Evolutionary conservation across 2,888 invertebrate genomes (phyloP), one percentile per base, ranked within the genome.

Genomic region (Pristionchus maxplancki): DNA sequence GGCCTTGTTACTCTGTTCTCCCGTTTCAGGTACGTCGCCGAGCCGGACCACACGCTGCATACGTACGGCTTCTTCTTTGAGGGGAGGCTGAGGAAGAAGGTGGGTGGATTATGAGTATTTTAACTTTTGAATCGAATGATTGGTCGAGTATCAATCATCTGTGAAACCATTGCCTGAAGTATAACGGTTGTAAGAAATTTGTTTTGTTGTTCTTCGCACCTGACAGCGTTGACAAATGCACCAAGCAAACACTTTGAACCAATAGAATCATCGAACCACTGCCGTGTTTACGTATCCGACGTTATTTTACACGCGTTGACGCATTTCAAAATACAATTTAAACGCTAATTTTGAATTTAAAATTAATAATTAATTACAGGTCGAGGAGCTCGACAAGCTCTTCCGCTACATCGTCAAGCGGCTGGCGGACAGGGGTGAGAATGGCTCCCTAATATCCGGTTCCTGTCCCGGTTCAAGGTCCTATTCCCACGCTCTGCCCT

Each of bases 11-110:
- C 20, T n/a, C 58, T 11, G 44, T 44, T 11, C 44, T 44, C 71
- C 20, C 15, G 1, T 71, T 24, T 71, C 44, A 90, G 90, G 58
- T 95, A 95, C 91, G 95, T 94, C 87, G 92, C 94, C 62, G 94
- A 95, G 89, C 95, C 95, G 6, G 95, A 95, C 91, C 84, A 89
- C 11, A 90, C 91, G 28, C 95, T 95, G 2, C 95, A 95, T 91
- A 8, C 84, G 9, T 93, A 90, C 91, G 95, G 95, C 24, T 95
- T 95, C 15, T 93, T 95, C 15, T 93, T 95, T 82, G 94, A 95
- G 31, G 89, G 90, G 44, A 90, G 89, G 37, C 71, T 92, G 53
- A 86, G 84, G 37, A 91, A 91, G 82, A 91, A 53, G 67, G 53
- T 89, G 44, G 11, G 64, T 5, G 17, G 20, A 71, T 34, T n/a